These are phyloP conservation scores for Grus americana DNA, from an alignment of 2,113 vertebrate species.

Conservation along the genomic window DNA sequence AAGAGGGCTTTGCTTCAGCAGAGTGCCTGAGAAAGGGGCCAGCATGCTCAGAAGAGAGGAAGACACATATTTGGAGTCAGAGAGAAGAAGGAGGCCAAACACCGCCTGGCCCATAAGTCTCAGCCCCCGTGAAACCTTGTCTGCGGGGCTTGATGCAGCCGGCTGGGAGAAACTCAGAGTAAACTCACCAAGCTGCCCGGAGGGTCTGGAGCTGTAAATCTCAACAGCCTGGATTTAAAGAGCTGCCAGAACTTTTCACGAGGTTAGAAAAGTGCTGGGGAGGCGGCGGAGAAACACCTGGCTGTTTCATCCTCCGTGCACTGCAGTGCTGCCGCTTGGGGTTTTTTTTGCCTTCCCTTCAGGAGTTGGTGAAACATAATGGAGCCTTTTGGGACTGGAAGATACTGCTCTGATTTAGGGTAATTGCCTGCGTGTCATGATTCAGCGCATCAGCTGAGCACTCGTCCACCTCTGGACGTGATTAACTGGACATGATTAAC, in stretches of 20 bases:
- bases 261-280: slow-evolving; percentile 35
- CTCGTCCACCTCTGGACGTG: slow-evolving; percentile 45
- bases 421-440: slow-evolving; percentile 51
- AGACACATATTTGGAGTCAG: neutral
- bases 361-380: slow-evolving; percentile 2
- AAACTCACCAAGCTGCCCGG: neutral
- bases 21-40: neutral
- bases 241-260: slow-evolving; percentile 11
- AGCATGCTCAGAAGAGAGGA: neutral
- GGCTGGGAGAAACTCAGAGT: neutral
- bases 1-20: neutral
- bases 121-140: neutral
- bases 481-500: slow-evolving; percentile 67
- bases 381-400: slow-evolving; percentile 33
- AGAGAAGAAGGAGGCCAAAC: neutral
- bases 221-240: slow-evolving; percentile 31
- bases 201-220: slow-evolving; percentile 37
- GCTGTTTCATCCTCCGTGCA: neutral
- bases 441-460: slow-evolving; percentile 35
- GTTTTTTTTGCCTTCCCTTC: neutral
- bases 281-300: neutral
- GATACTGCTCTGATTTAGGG: slow-evolving; percentile 46
- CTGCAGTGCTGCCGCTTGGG: neutral
- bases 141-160: neutral
- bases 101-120: fast-evolving